These are phyloP conservation scores for Oceanodroma leucorhoa DNA, from an alignment of 2,797 vertebrate species.

Conservation along the genomic window DNA sequence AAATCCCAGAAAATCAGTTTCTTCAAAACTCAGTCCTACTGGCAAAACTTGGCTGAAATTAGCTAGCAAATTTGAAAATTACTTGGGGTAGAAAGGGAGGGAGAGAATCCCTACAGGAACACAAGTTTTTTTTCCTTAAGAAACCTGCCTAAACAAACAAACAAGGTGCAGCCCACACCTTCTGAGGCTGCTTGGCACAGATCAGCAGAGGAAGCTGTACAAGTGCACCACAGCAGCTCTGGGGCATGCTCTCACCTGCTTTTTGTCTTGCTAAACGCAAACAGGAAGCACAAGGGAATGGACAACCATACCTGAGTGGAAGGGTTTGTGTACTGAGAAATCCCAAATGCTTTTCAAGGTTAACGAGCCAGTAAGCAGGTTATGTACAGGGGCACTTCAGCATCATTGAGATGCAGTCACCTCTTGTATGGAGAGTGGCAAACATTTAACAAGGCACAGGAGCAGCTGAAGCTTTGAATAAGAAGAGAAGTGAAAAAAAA, in stretches of 20 bases:
- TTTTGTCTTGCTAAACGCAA: slow-evolving; percentile 10
- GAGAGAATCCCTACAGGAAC: background rate
- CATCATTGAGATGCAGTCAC: slow-evolving; percentile 40
- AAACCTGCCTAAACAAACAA: background rate
- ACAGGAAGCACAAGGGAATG: background rate
- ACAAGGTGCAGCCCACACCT: background rate
- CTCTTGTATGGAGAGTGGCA: background rate
- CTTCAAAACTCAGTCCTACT: background rate
- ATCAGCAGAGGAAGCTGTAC: background rate
- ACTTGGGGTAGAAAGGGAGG: background rate
- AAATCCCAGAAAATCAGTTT: background rate
- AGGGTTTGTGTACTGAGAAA: slow-evolving; percentile 8
- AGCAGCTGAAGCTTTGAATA: background rate
- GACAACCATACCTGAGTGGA: background rate
- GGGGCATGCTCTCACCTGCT: slow-evolving; percentile 1
- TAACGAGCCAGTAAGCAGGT: slow-evolving; percentile 4
- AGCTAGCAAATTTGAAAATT: background rate
- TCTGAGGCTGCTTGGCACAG: background rate
- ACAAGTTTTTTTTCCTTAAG: background rate
- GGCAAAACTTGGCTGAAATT: background rate
- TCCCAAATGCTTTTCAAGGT: slow-evolving; percentile 18
- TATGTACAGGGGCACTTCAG: background rate
- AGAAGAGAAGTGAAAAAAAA: background rate
- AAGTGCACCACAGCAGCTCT: background rate
- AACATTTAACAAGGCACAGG: background rate